These are phyloP conservation scores for Limnephilus auricula DNA, from an alignment of 2,888 invertebrate species.

Conservation along the genomic window DNA sequence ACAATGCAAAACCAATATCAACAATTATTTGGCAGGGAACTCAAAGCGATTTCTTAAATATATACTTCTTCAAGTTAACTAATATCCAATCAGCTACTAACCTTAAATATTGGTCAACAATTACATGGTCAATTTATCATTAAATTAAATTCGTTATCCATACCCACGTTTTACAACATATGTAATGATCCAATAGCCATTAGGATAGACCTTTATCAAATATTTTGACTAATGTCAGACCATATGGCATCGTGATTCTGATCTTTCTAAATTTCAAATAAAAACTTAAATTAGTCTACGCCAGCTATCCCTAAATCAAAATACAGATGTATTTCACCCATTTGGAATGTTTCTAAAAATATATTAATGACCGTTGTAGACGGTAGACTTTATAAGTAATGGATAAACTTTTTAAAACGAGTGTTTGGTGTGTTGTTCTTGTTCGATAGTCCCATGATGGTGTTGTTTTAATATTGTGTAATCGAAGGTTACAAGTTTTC, in stretches of 20 bases:
- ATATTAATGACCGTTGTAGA: background rate
- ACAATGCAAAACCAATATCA: too few relatives aligned
- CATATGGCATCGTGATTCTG: slow-evolving; percentile 32
- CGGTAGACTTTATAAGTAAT: too few relatives aligned
- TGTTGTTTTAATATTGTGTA: too few relatives aligned
- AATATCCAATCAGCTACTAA: background rate
- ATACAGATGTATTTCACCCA: background rate
- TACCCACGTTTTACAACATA: background rate
- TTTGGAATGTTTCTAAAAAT: background rate
- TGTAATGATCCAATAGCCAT: background rate
- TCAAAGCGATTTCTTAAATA: too few relatives aligned
- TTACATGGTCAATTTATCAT: background rate
- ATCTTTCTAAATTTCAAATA: background rate
- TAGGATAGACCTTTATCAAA: slow-evolving; percentile 9
- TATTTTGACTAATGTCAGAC: slow-evolving; percentile 36
- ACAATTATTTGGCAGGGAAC: too few relatives aligned
- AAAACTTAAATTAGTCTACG: background rate
- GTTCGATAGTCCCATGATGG: too few relatives aligned
- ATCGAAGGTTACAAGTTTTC: too few relatives aligned
- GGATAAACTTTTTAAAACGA: too few relatives aligned
- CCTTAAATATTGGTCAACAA: slow-evolving; percentile 30
- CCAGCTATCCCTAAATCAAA: background rate
- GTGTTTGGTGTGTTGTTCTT: too few relatives aligned
- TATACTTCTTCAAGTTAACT: too few relatives aligned
- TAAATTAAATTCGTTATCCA: slow-evolving; percentile 28